Evolutionary conservation across 2,888 invertebrate genomes (phyloP).

Genomic region (Drosophila tripunctata): DNA sequence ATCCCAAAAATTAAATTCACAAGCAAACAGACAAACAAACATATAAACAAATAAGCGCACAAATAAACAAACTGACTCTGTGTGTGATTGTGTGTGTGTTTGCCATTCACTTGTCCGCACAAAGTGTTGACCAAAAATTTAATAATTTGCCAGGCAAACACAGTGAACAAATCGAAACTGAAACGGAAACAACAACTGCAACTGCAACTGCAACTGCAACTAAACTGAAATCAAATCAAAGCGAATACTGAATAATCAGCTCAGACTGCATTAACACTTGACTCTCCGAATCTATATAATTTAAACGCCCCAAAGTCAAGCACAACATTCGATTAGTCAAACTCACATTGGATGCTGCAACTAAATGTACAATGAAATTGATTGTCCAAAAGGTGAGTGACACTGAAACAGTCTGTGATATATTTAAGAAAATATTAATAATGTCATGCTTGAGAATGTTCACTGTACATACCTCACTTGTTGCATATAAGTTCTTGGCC

Average conservation of each 20-base stretch:
- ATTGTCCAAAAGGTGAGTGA: constrained; percentile 84
- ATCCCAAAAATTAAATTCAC: constrained; percentile 59
- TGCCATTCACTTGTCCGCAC: not conserved
- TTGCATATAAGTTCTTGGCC: constrained; percentile 41
- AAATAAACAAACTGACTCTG: constrained; percentile 34
- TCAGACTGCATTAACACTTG: constrained; percentile 12
- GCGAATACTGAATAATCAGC: not conserved
- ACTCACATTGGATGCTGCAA: constrained; percentile 26
- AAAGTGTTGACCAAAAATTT: constrained; percentile 12
- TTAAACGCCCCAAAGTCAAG: constrained; percentile 4
- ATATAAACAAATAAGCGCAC: constrained; percentile 21
- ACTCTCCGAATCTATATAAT: constrained; percentile 4
- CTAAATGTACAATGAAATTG: constrained; percentile 85
- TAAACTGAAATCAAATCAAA: not conserved
- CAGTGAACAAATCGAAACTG: not conserved
- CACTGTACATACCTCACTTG: constrained; percentile 43
- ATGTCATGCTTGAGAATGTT: not conserved
- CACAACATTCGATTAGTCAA: not conserved
- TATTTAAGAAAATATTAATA: too few species aligned
- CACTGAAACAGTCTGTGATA: not conserved
- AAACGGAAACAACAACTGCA: not conserved
- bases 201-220: not conserved
- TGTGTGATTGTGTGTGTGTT: constrained; percentile 1
- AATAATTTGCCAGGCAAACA: constrained; percentile 28
- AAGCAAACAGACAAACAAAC: constrained; percentile 48